Base-by-base conservation (phyloP, 2,113 vertebrate genomes). In the Aegotheles bennettii region DNA sequence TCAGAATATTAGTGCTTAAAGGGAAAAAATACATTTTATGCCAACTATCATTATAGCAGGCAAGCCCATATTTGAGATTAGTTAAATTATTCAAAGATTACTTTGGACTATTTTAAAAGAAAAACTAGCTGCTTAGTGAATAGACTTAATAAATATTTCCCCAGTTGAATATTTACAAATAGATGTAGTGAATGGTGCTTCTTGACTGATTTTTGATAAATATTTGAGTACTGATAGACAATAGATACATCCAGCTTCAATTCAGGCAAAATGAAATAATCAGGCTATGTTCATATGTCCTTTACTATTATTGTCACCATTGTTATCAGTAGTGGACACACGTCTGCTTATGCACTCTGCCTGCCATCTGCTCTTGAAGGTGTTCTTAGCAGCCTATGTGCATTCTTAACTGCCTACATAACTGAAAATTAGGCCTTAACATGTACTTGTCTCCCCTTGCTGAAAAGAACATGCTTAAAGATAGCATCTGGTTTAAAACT, bases 291-390 rank as follows among this genome's bases (percentile, higher is more conserved):
- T 25, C 25, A 1, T 23, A 11, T 10, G 6, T 35, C 35, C 45
- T 65, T 56, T n/a, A 23, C 2, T 70, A 16, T 21, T 7, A 2
- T 4, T 53, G 31, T 45, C 74, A 57, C 33, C 26, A 2, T 1
- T 11, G 16, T 3, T 35, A 28, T 1, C 10, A 14, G 48, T 16
- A 56, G 33, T 3, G 24, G 18, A n/a, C 14, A 13, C 7, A 3
- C 3, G 20, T 7, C 19, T 53, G 11, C 15, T 42, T 7, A 3
- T 9, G 38, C 5, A 20, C 5, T 26, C 31, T 43, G 43, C 1
- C 42, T 63, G 40, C 19, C 56, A 47, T 50, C 15, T 71, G 12
- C 3, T 76, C 70, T 3, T 43, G 24, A 45, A 87, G 38, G 3
- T 50, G 25, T 40, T 71, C 26, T 56, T 13, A 59, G 61, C 47